Conservation (phyloP, 2,888 invertebrate genomes). For the Phyllotreta striolata region DNA sequence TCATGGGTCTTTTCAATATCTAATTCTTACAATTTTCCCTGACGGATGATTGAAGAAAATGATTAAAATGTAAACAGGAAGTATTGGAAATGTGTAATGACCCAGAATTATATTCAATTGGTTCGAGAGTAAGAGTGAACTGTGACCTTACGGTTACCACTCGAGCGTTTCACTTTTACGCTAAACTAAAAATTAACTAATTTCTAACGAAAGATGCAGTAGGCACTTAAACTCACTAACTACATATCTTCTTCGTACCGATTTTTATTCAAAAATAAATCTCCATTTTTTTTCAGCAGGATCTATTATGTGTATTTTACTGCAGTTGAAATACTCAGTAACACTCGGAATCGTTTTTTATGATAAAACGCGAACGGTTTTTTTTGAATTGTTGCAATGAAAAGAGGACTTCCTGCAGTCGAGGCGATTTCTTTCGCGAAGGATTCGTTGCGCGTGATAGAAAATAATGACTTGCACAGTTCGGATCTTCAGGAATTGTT, state of each 20-base stretch:
- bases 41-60: background rate
- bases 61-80: conserved; percentile 4
- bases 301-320: too few relatives aligned
- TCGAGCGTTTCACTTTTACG: conserved; percentile 24
- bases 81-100: conserved; percentile 13
- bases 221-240: too few relatives aligned
- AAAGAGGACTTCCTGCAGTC: conserved; percentile 16
- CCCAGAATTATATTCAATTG: conserved; percentile 9
- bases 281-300: background rate
- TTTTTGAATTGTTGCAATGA: background rate
- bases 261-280: background rate
- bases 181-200: too few relatives aligned
- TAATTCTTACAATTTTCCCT: conserved; percentile 4
- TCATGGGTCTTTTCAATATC: conserved; percentile 15
- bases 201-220: too few relatives aligned
- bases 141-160: conserved; percentile 24
- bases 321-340: background rate
- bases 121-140: conserved; percentile 23
- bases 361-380: conserved; percentile 1
- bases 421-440: conserved; percentile 18
- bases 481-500: conserved; percentile 16
- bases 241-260: too few relatives aligned
- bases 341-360: conserved; percentile 2
- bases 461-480: conserved; percentile 33
- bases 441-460: conserved; percentile 26